Percentiles rank a stretch among this genome's conserved stretches.
These are phyloP conservation scores for Diachasma alloeum DNA, from an alignment of 1,140 invertebrate genomes.

Conservation along the genomic window DNA sequence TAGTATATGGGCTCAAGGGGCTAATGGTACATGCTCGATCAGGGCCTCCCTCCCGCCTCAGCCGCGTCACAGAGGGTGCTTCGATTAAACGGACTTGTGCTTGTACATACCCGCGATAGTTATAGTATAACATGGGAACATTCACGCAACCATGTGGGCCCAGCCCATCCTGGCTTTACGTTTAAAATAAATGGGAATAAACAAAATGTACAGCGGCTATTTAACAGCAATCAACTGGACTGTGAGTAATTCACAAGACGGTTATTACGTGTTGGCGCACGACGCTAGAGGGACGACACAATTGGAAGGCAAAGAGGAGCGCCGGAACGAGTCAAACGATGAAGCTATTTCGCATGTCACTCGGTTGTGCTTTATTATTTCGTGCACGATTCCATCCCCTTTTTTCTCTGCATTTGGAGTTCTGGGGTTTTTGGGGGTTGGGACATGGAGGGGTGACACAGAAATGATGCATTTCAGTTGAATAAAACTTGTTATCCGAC, in stretches of 20 bases:
- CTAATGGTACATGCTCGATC: slow-evolving; percentile 26
- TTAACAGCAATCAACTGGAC: slow-evolving; percentile 4
- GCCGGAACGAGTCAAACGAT: not conserved
- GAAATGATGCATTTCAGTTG: too few species aligned
- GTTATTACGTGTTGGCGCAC: not conserved
- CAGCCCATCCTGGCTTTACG: slow-evolving; percentile 34
- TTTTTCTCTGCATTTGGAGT: not conserved
- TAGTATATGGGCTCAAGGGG: slow-evolving; percentile 1
- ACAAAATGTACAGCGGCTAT: slow-evolving; percentile 14
- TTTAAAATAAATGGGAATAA: slow-evolving; percentile 29
- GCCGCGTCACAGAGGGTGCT: slow-evolving; percentile 37
- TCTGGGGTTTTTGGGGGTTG: too few species aligned
- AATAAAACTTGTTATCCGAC: too few species aligned
- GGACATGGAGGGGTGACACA: too few species aligned
- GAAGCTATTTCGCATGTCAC: not conserved
- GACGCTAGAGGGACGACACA: not conserved
- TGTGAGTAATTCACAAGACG: slow-evolving; percentile 11
- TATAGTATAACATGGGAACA: slow-evolving; percentile 33
- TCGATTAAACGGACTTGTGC: slow-evolving; percentile 32
- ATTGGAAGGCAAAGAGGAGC: not conserved
- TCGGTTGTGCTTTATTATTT: not conserved
- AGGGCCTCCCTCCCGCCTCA: not conserved
- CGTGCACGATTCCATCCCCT: not conserved
- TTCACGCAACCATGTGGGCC: slow-evolving; percentile 31
- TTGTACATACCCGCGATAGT: not conserved